Evolutionary conservation across 2,113 vertebrate genomes (phyloP).

Genomic region (Apodemus speciosus): DNA sequence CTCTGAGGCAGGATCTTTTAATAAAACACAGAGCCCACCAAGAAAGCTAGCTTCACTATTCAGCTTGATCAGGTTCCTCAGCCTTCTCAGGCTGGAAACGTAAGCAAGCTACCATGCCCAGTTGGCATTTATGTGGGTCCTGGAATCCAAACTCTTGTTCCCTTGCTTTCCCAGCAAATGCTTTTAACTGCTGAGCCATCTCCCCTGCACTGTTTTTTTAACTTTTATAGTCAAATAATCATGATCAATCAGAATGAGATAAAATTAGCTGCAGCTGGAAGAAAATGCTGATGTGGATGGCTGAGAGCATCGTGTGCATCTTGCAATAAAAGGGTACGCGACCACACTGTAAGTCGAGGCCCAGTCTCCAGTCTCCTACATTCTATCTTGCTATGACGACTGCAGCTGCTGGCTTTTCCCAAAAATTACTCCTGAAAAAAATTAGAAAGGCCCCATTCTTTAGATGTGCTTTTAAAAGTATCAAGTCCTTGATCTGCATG

Average conservation of each 20-base stretch:
- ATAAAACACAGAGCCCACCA: not conserved
- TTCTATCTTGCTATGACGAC: slow-evolving; percentile 43
- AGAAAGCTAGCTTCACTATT: not conserved
- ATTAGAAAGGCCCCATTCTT: slow-evolving; percentile 54
- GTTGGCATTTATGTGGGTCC: not conserved
- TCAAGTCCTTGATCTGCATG: slow-evolving; percentile 10
- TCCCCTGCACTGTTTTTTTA: not conserved
- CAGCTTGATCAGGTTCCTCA: not conserved
- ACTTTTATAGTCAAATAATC: slow-evolving; percentile 53
- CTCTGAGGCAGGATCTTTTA: not conserved
- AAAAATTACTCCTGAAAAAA: slow-evolving; percentile 36
- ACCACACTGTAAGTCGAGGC: slow-evolving; percentile 40
- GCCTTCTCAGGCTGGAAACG: not conserved
- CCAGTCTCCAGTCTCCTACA: not conserved
- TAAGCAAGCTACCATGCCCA: not conserved
- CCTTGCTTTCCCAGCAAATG: not conserved
- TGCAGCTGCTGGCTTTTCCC: slow-evolving; percentile 38
- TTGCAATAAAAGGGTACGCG: slow-evolving; percentile 56
- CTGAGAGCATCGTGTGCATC: slow-evolving; percentile 4
- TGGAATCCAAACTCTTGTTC: not conserved
- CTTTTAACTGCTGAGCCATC: not conserved
- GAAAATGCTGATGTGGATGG: slow-evolving; percentile 33
- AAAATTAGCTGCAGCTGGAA: slow-evolving; percentile 56
- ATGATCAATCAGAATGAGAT: slow-evolving; percentile 51
- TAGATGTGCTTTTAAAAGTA: slow-evolving; percentile 47